Percentiles rank a stretch among this genome's conserved stretches.
These are phyloP conservation scores for Cichlasoma orientale DNA, from an alignment of 2,797 vertebrate genomes.

Conservation along the genomic window DNA sequence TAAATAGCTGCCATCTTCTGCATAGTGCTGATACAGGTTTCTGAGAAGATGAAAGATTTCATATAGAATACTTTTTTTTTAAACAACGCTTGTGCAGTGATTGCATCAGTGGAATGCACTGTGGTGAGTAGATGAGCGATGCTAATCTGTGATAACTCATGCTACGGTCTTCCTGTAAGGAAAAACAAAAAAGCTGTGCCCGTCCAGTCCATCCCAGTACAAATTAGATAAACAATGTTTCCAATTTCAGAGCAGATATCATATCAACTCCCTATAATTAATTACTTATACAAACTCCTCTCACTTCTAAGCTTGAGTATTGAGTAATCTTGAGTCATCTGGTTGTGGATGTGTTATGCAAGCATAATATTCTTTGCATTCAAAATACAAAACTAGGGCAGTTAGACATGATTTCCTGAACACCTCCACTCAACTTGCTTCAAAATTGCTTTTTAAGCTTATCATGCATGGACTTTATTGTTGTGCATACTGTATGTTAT, in stretches of 20 bases:
- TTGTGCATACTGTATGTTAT: background rate
- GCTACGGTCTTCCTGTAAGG: conserved; percentile 3
- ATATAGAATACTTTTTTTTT: background rate
- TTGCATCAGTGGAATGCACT: background rate
- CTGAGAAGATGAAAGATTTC: background rate
- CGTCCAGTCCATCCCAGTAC: too few relatives aligned
- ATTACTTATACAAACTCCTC: background rate
- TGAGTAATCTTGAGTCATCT: conserved; percentile 12
- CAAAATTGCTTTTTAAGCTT: background rate
- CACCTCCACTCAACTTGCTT: background rate
- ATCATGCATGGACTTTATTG: background rate
- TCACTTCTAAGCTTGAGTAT: background rate
- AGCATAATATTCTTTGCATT: background rate
- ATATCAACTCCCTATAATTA: background rate
- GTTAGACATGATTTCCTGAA: background rate
- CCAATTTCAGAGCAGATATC: background rate
- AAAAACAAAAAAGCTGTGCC: background rate
- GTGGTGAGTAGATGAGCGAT: background rate
- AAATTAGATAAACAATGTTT: background rate
- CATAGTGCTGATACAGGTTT: background rate
- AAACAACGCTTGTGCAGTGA: background rate
- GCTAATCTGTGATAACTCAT: background rate
- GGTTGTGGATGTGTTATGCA: background rate
- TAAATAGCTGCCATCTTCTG: background rate
- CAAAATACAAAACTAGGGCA: background rate